Evolutionary conservation across 2,888 invertebrate species (phyloP), one percentile per base, ranked within the genome.

Genomic region (Calliscelio sp.): DNA sequence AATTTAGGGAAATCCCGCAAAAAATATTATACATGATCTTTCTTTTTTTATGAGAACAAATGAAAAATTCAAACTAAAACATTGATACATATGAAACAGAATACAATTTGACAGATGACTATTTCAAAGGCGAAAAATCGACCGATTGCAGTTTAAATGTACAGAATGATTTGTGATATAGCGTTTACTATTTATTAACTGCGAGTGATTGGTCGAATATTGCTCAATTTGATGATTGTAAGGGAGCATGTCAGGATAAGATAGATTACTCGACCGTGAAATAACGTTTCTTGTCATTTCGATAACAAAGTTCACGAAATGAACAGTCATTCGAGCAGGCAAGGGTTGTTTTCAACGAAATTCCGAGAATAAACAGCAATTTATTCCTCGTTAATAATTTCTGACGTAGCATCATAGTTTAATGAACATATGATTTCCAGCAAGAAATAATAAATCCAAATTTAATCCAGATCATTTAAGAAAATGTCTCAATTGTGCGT

Each of bases 261-360:
- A 32, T 55, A 32, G 11, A 20, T 55, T 32, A 22, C 32, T 16
- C 18, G 14, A 32, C 16, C 22, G 28, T 6, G 18, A 28, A 32
- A 55, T 55, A 55, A 55, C 32, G 28, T 7, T 32, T 32, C 16
- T 32, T 55, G 55, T 55, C 2, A 16, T 32, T 32, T 55, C 10
- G 32, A n/a, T 55, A 18, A 32, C 32, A 32, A 55, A 28, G 28
- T 55, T 55, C 16, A 55, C 55, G 6, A 55, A 55, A 18, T 32
- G 28, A 32, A 55, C 28, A 55, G 32, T 55, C 55, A 55, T 16
- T 32, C 18, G 11, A 32, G 16, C 18, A 32, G 32, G 7, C 18
- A 32, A 55, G 32, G 2, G 1, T 55, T 32, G 16, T 28, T 28
- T 55, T 16, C 32, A 32, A 32, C 2, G 32, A 32, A 32, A 16